Conservation (phyloP, 2,797 vertebrate genomes). For the Mus minutoides region DNA sequence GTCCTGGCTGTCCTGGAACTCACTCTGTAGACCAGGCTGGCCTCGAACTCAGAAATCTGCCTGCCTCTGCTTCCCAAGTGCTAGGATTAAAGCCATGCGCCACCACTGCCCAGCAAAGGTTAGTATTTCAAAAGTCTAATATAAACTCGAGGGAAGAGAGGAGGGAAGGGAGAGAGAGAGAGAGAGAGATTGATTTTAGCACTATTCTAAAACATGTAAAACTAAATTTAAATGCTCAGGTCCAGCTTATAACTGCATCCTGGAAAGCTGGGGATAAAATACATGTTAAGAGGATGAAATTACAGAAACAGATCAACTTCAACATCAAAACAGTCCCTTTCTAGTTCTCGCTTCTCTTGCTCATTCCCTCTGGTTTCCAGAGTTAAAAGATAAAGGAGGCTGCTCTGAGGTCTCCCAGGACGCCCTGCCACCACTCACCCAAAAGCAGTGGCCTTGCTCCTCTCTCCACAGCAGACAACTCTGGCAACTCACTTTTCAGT, state of each 20-base stretch:
- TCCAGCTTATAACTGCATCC: slow-evolving; percentile 28
- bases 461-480: slow-evolving; percentile 37
- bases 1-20: too few species aligned
- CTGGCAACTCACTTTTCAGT: neutral
- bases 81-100: too few species aligned
- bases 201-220: slow-evolving; percentile 43
- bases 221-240: slow-evolving; percentile 55
- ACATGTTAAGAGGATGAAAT: slow-evolving; percentile 39
- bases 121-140: slow-evolving; percentile 50
- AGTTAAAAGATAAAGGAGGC: slow-evolving; percentile 30
- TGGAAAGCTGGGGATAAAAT: slow-evolving; percentile 50
- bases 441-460: slow-evolving; percentile 22
- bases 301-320: slow-evolving; percentile 45
- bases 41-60: too few species aligned
- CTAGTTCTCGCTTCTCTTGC: slow-evolving; percentile 14
- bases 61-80: too few species aligned
- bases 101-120: neutral
- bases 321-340: neutral
- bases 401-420: slow-evolving; percentile 35
- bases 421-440: neutral
- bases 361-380: slow-evolving; percentile 38
- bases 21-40: too few species aligned
- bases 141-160: neutral
- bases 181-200: neutral
- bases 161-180: too few species aligned